Conservation (phyloP, 2,888 invertebrate species). For the Xylocampa areola region DNA sequence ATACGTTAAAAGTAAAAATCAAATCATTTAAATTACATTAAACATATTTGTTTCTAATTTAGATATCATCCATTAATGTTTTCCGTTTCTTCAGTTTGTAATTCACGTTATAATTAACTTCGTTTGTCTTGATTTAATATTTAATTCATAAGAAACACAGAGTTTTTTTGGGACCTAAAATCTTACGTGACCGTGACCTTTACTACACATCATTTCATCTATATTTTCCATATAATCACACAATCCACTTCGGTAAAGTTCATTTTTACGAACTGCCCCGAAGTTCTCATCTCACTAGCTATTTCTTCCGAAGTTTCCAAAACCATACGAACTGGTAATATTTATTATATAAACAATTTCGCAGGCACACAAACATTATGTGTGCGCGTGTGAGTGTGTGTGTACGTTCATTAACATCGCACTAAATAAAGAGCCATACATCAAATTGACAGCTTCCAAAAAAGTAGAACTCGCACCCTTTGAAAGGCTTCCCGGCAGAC, state of each 20-base stretch:
- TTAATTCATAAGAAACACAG: background rate
- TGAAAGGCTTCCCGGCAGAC: constrained; percentile 47
- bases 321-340: constrained; percentile 62
- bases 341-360: constrained; percentile 64
- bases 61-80: too few relatives aligned
- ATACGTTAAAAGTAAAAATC: too few relatives aligned
- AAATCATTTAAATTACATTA: too few relatives aligned
- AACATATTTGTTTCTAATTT: too few relatives aligned
- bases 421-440: constrained; percentile 63
- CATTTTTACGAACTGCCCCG: constrained; percentile 13
- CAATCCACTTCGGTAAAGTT: constrained; percentile 20
- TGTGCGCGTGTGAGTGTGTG: constrained; percentile 86
- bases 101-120: background rate
- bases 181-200: background rate
- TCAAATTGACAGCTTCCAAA: constrained; percentile 57
- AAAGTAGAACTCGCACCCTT: constrained; percentile 49
- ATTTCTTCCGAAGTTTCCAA: constrained; percentile 24
- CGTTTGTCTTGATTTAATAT: background rate
- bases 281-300: constrained; percentile 10
- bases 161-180: background rate
- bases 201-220: constrained; percentile 1
- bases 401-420: constrained; percentile 82
- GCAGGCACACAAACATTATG: constrained; percentile 74
- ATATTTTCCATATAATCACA: constrained; percentile 10
- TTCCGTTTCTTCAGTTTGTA: background rate